These are phyloP conservation scores for Eupsittula cactorum DNA, from an alignment of 2,113 vertebrate genomes.

Conservation along the genomic window DNA sequence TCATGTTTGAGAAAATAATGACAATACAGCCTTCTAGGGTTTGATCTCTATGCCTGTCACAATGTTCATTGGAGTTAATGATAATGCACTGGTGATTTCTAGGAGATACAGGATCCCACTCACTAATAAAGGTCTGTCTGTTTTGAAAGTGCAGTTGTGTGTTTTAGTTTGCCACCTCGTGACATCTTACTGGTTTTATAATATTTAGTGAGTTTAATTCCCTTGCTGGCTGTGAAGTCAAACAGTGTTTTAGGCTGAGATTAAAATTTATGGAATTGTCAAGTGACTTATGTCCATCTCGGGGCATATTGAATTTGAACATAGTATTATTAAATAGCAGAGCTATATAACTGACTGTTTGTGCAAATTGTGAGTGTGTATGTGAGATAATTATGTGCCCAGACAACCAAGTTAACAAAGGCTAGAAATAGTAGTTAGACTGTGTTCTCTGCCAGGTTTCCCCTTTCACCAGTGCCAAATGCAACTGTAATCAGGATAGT, in stretches of 20 bases:
- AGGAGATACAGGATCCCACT: background rate
- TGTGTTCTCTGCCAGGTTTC: background rate
- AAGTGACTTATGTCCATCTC: background rate
- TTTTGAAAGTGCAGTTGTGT: background rate
- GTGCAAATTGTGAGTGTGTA: background rate
- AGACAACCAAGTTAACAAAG: background rate
- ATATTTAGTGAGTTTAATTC: background rate
- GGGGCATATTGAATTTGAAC: background rate
- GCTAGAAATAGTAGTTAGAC: background rate
- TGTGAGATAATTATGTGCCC: background rate
- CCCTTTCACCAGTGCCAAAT: background rate
- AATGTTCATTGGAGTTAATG: background rate
- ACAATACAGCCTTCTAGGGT: background rate
- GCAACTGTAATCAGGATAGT: background rate
- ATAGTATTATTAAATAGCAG: background rate
- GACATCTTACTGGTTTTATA: background rate
- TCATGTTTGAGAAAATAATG: background rate
- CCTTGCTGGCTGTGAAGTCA: background rate
- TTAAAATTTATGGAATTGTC: background rate
- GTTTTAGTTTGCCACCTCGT: background rate
- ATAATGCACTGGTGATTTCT: background rate
- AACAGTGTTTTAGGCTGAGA: background rate
- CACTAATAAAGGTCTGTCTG: background rate
- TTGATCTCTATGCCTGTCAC: background rate
- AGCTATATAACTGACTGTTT: background rate